Conservation (phyloP, 2,113 vertebrate genomes). For the Anolis carolinensis region DNA sequence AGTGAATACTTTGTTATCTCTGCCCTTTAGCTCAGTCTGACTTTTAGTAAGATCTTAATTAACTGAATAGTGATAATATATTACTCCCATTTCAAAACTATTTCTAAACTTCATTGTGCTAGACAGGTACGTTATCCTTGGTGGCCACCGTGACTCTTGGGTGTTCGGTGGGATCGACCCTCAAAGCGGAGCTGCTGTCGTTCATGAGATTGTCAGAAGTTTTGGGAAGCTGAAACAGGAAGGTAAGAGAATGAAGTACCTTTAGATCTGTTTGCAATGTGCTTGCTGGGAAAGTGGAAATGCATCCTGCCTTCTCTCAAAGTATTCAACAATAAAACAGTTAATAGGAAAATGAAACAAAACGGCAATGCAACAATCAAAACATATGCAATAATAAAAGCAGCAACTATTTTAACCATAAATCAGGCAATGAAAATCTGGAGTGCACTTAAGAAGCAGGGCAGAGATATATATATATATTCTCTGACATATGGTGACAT, state of each 20-base stretch:
- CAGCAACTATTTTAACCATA: background rate
- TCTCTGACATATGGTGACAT: background rate
- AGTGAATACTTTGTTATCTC: background rate
- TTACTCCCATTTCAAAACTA: background rate
- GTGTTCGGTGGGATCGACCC: slow-evolving; percentile 96
- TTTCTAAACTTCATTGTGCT: slow-evolving; percentile 32
- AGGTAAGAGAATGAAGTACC: slow-evolving; percentile 73
- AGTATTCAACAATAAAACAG: background rate
- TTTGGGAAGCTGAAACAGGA: slow-evolving; percentile 80
- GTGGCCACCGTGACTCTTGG: slow-evolving; percentile 95
- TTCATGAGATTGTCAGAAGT: slow-evolving; percentile 89
- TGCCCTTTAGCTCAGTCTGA: background rate
- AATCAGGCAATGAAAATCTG: background rate
- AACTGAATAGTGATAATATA: background rate
- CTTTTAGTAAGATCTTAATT: background rate
- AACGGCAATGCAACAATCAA: background rate
- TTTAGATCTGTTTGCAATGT: background rate
- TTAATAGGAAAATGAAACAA: background rate
- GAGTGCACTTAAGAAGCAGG: background rate
- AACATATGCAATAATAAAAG: background rate
- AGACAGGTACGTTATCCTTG: slow-evolving; percentile 96
- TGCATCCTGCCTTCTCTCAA: background rate
- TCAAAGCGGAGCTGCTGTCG: slow-evolving; percentile 88
- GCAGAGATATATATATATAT: background rate
- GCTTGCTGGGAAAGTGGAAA: background rate